These are phyloP conservation scores for Salmo trutta DNA, from an alignment of 2,797 vertebrate genomes.

Conservation along the genomic window DNA sequence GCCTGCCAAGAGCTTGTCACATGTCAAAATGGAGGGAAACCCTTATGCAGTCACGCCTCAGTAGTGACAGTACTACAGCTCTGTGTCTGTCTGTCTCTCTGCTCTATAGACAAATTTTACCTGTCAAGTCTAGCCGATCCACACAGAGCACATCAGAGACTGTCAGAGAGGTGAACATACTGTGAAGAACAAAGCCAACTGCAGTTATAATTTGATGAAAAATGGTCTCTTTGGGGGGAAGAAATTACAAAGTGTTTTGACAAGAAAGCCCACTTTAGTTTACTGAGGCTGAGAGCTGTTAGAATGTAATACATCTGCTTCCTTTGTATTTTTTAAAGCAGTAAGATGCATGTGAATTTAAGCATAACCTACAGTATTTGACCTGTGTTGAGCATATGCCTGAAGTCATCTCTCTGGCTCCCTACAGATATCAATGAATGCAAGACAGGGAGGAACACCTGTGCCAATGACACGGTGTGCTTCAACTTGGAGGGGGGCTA, in stretches of 20 bases:
- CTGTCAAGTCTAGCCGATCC: slow-evolving; percentile 50
- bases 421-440: slow-evolving; percentile 94
- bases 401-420: slow-evolving; percentile 45
- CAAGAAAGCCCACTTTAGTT: not conserved
- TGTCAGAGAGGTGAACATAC: not conserved
- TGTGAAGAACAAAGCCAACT: not conserved
- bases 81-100: slow-evolving; percentile 25
- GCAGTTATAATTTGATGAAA: slow-evolving; percentile 50
- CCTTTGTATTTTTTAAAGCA: not conserved
- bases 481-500: slow-evolving; percentile 98
- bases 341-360: not conserved
- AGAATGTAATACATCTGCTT: not conserved
- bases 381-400: slow-evolving; percentile 39
- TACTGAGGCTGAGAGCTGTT: not conserved
- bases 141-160: slow-evolving; percentile 35
- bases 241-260: not conserved
- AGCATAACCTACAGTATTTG: slow-evolving; percentile 12
- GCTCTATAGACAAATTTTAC: slow-evolving; percentile 49
- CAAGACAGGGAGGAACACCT: slow-evolving; percentile 90
- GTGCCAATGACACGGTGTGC: slow-evolving; percentile 95
- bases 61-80: slow-evolving; percentile 50
- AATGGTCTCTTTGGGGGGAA: slow-evolving; percentile 56
- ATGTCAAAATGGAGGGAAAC: slow-evolving; percentile 64
- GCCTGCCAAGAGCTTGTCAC: slow-evolving; percentile 52
- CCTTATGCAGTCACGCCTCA: slow-evolving; percentile 41